Evolutionary conservation across 1,140 invertebrate species (phyloP), one percentile per base, ranked within the genome.

Genomic region (Diabrotica virgifera): DNA sequence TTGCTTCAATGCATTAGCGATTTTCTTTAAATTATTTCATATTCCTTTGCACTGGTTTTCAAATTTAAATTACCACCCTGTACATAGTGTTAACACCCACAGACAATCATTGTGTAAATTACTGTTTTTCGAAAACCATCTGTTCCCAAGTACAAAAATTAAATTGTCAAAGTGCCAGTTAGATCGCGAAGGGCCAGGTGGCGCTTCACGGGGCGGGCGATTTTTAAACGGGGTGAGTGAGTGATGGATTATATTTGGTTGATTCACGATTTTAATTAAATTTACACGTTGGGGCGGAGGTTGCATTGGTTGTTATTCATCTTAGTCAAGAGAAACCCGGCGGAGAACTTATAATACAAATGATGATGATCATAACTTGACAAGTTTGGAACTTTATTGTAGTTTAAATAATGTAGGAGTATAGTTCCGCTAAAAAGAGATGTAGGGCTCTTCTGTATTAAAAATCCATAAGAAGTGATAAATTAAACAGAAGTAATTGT

Each of bases 211-310:
- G 5, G 11, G 11, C 40, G 5, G 11, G 11, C 40, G 2, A 46
- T 46, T 46, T 46, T 46, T 46, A 9, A 46, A 46, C 24, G 24
- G 24, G 24, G 24, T 24, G 11, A 46, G 6, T 10, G 38, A 46
- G 40, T 46, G 40, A 46, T 46, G 40, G 40, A 46, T 46, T 46
- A 46, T 46, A 46, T 8, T 46, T 8, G 40, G 40, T 46, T n/a
- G 40, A 46, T 46, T 46, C 40, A 46, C 40, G 12, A 36, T 37
- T 57, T 37, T 57, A 57, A 57, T 57, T 57, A 37, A 57, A 57
- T 57, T 57, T 57, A 36, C 55, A 57, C 40, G 40, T n/a, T 3
- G 11, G 40, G 40, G 40, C 40, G 40, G 40, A 46, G 11, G 40
- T 57, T n/a, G 36, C 36, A 10, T 36, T 5, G 36, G 12, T 12